A percentile compares a stretch with the other conserved stretches of the same genome.
Conservation (phyloP, 1,140 invertebrate genomes). For the Drosophila fuyamai region DNA sequence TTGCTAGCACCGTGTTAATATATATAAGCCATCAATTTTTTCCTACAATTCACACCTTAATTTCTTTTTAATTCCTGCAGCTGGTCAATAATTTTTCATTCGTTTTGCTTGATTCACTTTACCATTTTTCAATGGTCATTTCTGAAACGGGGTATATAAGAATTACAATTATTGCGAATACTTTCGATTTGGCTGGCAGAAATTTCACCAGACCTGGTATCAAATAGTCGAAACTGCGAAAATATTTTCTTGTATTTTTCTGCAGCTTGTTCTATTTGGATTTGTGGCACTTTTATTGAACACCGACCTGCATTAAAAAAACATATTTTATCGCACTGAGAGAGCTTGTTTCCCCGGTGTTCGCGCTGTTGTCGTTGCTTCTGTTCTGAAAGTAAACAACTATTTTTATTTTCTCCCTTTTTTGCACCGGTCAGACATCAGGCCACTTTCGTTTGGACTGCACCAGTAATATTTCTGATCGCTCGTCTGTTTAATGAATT, state of each 20-base stretch:
- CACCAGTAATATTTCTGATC: slow-evolving; percentile 58
- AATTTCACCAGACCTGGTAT: not conserved
- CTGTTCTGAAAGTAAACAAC: slow-evolving; percentile 51
- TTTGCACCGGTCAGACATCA: slow-evolving; percentile 2
- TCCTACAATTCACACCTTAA: slow-evolving; percentile 13
- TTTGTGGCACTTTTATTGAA: slow-evolving; percentile 70
- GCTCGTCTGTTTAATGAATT: slow-evolving; percentile 70
- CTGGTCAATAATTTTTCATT: slow-evolving; percentile 12
- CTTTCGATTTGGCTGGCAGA: too few species aligned
- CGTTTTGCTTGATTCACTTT: slow-evolving; percentile 24
- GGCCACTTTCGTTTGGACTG: slow-evolving; percentile 12
- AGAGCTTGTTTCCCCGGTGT: slow-evolving; percentile 30
- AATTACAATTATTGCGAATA: not conserved
- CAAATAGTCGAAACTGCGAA: not conserved
- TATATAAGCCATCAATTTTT: slow-evolving; percentile 12
- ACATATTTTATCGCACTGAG: slow-evolving; percentile 66
- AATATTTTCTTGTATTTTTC: not conserved
- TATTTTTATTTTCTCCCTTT: slow-evolving; percentile 23
- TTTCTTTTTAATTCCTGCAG: slow-evolving; percentile 32
- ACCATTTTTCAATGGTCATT: slow-evolving; percentile 2
- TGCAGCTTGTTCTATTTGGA: slow-evolving; percentile 34
- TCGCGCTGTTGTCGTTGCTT: slow-evolving; percentile 17
- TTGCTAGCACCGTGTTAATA: not conserved
- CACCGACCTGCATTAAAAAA: slow-evolving; percentile 73
- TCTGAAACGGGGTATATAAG: slow-evolving; percentile 1